Percentiles rank a stretch among this genome's conserved stretches.
These are phyloP conservation scores for Pammene fasciana DNA, from an alignment of 2,888 invertebrate species.

Conservation along the genomic window DNA sequence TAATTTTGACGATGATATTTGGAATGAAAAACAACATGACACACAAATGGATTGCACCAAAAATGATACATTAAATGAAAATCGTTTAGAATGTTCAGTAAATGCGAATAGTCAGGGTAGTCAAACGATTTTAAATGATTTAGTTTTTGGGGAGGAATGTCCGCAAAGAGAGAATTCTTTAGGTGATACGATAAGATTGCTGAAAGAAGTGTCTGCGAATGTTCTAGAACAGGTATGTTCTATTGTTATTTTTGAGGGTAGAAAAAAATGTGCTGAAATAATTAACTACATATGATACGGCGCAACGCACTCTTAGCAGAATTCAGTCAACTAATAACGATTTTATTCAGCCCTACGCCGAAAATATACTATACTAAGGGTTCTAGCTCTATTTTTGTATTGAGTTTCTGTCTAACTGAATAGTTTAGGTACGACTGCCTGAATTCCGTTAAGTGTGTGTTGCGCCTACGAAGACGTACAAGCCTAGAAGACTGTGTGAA, in stretches of 20 bases:
- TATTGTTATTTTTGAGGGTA: not conserved
- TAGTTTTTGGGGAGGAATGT: not conserved
- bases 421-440: too few species aligned
- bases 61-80: conserved; percentile 3
- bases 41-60: not conserved
- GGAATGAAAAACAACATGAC: conserved; percentile 1
- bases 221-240: not conserved
- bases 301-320: too few species aligned
- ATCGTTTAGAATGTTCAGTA: not conserved
- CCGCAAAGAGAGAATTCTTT: not conserved
- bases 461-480: too few species aligned
- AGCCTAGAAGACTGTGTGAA: too few species aligned
- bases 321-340: too few species aligned
- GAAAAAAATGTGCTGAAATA: not conserved
- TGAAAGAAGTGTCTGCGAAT: conserved; percentile 4
- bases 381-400: too few species aligned
- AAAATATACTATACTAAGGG: too few species aligned
- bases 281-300: too few species aligned
- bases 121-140: conserved; percentile 33
- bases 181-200: not conserved
- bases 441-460: too few species aligned
- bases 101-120: conserved; percentile 13
- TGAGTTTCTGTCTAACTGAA: too few species aligned
- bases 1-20: conserved; percentile 45
- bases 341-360: too few species aligned